Evolutionary conservation across 2,113 vertebrate species (phyloP).

Genomic region (Rousettus leschenaultii): DNA sequence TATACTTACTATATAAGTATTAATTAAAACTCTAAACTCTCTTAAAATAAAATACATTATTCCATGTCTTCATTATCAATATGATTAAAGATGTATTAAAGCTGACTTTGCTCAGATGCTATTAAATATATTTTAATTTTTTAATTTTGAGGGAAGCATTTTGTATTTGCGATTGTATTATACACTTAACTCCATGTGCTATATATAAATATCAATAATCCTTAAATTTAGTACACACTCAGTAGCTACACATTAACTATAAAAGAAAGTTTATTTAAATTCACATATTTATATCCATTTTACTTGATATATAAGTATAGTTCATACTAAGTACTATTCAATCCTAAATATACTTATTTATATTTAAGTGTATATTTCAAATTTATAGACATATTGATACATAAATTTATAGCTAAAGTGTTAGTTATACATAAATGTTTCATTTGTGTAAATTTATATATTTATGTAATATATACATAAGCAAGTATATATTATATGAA

Average conservation of each 20-base stretch:
- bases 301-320: background rate
- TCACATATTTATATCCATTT: background rate
- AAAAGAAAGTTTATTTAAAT: background rate
- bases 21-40: background rate
- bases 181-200: background rate
- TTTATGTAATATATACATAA: background rate
- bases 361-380: background rate
- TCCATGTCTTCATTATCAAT: background rate
- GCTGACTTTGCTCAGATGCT: background rate
- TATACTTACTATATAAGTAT: too few species aligned
- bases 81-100: background rate
- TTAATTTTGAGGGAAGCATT: background rate
- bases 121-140: background rate
- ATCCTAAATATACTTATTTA: background rate
- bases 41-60: background rate
- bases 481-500: background rate
- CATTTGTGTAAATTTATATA: background rate
- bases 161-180: background rate
- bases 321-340: background rate
- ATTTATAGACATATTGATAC: background rate
- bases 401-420: background rate
- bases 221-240: background rate
- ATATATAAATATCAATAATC: background rate
- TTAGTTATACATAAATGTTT: background rate
- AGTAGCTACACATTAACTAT: background rate